Evolutionary conservation across 2,113 vertebrate species (phyloP).

Genomic region (Nothoprocta perdicaria): DNA sequence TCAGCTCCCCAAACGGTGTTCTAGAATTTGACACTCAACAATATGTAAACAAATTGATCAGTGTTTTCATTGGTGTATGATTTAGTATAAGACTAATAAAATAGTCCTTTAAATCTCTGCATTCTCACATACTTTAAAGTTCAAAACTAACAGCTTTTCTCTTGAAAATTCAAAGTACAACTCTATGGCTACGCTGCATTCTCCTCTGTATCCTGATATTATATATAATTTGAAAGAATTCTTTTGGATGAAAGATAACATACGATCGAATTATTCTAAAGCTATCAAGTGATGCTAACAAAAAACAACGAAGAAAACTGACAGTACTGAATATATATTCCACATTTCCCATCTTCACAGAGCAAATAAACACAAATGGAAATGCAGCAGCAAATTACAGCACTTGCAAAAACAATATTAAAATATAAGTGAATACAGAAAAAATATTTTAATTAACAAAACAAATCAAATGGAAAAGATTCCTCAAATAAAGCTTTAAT

Average conservation of each 20-base stretch:
- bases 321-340: constrained; percentile 60
- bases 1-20: not conserved
- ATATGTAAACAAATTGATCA: not conserved
- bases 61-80: not conserved
- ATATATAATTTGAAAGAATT: constrained; percentile 28
- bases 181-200: not conserved
- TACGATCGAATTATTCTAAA: constrained; percentile 51
- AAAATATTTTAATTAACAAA: constrained; percentile 86
- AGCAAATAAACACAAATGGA: constrained; percentile 68
- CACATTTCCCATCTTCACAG: constrained; percentile 56
- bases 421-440: constrained; percentile 80
- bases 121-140: not conserved
- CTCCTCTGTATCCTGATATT: not conserved
- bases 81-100: not conserved
- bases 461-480: constrained; percentile 85
- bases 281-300: constrained; percentile 58
- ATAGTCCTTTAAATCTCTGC: not conserved
- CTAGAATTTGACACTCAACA: not conserved
- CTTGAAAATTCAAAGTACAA: not conserved
- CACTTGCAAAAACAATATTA: constrained; percentile 76
- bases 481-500: constrained; percentile 85
- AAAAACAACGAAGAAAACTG: constrained; percentile 65
- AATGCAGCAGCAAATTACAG: constrained; percentile 73
- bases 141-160: not conserved
- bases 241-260: constrained; percentile 43